These are phyloP conservation scores for Lucilia cuprina DNA, from an alignment of 1,140 invertebrate genomes.

Conservation along the genomic window DNA sequence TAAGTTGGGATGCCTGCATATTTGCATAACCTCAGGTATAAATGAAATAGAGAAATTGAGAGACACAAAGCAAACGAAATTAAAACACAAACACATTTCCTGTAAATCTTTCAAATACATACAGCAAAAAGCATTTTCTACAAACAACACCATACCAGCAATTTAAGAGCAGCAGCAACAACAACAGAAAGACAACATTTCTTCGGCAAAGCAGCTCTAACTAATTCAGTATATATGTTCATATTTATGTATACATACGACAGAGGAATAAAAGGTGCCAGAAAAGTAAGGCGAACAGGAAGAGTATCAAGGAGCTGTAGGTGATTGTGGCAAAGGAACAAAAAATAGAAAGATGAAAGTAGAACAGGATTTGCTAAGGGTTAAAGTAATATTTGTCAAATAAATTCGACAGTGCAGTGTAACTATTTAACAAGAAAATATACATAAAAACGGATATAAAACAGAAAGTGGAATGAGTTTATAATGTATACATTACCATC, in stretches of 20 bases:
- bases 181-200: too few species aligned
- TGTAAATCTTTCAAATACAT: constrained; percentile 3
- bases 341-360: neutral
- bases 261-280: neutral
- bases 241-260: neutral
- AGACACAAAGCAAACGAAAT: neutral
- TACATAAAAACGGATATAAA: neutral
- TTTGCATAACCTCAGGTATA: constrained; percentile 29
- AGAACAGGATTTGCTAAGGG: neutral
- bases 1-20: constrained; percentile 11
- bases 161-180: neutral
- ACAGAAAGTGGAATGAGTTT: neutral
- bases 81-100: neutral
- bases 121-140: neutral
- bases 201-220: neutral
- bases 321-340: neutral
- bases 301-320: too few species aligned
- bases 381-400: constrained; percentile 13
- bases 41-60: neutral
- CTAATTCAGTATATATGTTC: neutral
- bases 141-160: neutral
- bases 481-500: constrained; percentile 72
- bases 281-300: neutral
- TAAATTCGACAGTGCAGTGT: neutral
- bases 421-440: neutral